Evolutionary conservation across 2,888 invertebrate genomes (phyloP), one percentile per base, ranked within the genome.

Genomic region (Folsomia candida): DNA sequence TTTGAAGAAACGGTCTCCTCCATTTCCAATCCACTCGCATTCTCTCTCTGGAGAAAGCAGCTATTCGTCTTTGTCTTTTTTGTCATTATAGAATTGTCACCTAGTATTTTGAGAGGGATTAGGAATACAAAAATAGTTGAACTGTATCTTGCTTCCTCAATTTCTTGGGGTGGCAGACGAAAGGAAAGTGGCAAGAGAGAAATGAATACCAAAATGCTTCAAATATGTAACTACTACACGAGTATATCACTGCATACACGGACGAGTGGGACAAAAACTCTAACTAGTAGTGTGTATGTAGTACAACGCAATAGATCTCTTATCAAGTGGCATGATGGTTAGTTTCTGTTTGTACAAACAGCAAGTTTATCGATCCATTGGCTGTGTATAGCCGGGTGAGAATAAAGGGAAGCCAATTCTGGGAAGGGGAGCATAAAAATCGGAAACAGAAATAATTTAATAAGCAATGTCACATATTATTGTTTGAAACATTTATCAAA

Each of bases 371-470:
- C 64, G 64, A 64, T 64, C 64, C 47, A 47, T 47, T 47, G 47
- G 47, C 9, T 47, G 18, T n/a, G n/a, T n/a, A n/a, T n/a, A n/a
- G n/a, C n/a, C n/a, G 62, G 29, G 3, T 11, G 11, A 9, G 67
- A 65, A 26, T 51, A 58, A 57, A 61, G 22, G 24, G 18, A 57
- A 28, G 67, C 37, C 24, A 29, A 69, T 47, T 57, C 4, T 60
- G 54, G 25, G 59, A 58, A 62, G 68, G 68, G 69, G 69, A 69
- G 67, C 69, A 71, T 71, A 74, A 71, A 74, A 64, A 64, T 64
- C 64, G 64, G 71, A 69, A 75, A 73, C 67, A 75, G 72, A 75
- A 73, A 76, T 76, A 79, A 79, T 78, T 79, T 79, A 78, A 78
- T 79, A 79, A 72, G 71, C 70, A 73, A 68, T 74, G 76, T 76